Conservation (phyloP, 1,140 invertebrate genomes). For the Habropoda laboriosa region DNA sequence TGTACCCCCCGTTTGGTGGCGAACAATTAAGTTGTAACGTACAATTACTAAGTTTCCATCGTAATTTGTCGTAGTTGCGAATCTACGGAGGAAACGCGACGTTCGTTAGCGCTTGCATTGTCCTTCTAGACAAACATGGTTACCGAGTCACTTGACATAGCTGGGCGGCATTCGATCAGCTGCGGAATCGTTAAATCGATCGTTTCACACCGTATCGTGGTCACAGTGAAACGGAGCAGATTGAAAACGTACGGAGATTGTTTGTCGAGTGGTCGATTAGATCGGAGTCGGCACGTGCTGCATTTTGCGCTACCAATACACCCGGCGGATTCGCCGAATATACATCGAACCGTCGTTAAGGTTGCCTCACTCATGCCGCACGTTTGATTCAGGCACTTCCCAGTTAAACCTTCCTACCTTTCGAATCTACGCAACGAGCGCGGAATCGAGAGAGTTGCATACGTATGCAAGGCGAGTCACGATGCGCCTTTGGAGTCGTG, state of each 20-base stretch:
- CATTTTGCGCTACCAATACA: constrained; percentile 8
- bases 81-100: neutral
- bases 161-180: constrained; percentile 17
- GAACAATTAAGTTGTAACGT: neutral
- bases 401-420: constrained; percentile 19
- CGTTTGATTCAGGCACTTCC: constrained; percentile 32
- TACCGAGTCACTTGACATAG: constrained; percentile 11
- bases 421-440: neutral
- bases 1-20: neutral
- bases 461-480: neutral
- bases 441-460: constrained; percentile 6
- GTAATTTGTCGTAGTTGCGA: neutral
- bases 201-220: constrained; percentile 42
- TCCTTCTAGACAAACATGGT: constrained; percentile 24
- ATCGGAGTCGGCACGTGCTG: constrained; percentile 35
- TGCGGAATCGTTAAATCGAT: constrained; percentile 53
- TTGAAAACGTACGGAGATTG: constrained; percentile 58
- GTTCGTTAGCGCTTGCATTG: constrained; percentile 24
- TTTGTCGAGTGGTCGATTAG: constrained; percentile 61
- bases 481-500: constrained; percentile 19
- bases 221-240: constrained; percentile 49
- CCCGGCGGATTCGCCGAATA: constrained; percentile 29
- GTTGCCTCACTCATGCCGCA: neutral
- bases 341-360: constrained; percentile 43
- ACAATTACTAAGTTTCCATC: neutral